Evolutionary conservation across 2,888 invertebrate genomes (phyloP), one percentile per base, ranked within the genome.

Genomic region (Drosophila bunnanda): DNA sequence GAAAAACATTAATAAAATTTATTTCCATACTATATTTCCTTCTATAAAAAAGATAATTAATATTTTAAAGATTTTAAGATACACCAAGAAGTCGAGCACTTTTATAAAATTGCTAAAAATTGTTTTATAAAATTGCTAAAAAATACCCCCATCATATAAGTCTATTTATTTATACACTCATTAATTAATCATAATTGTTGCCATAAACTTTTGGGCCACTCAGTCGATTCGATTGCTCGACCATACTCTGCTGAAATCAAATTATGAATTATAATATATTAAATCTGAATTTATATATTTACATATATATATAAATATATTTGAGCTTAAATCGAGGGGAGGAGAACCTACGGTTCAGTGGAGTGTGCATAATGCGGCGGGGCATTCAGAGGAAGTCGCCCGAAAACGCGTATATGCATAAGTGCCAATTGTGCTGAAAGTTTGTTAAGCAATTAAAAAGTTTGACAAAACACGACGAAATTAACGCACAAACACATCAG

Each of bases 401-500:
- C 53, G 76, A 68, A 54, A 61, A 74, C 54, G 39, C 30, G 53
- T 59, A 6, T 52, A 2, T 52, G 22, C 50, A 69, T 62, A 73
- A 78, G 58, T 76, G 66, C 59, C 67, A 67, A 82, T 77, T 84
- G 70, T 86, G 57, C 58, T 59, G 48, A 65, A 61, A 73, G 80
- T 76, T 84, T 75, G 77, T 79, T 69, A 86, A 88, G 85, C 84
- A 88, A 84, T 84, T 84, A 84, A 88, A 88, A 84, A 80, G 84
- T 84, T 84, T 72, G 64, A 62, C 68, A 86, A 88, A 79, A 80
- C 66, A 57, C 66, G n/a, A 44, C 22, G 34, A 86, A 82, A 88
- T 88, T 87, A 82, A 89, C 71, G 73, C 75, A 83, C 78, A 88
- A 90, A 89, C 89, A 91, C 88, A 86, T 89, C 79, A 90, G 89